A percentile compares a stretch with the other conserved stretches of the same genome.
Conservation (phyloP, 2,797 vertebrate genomes). For the Amniataba percoides region DNA sequence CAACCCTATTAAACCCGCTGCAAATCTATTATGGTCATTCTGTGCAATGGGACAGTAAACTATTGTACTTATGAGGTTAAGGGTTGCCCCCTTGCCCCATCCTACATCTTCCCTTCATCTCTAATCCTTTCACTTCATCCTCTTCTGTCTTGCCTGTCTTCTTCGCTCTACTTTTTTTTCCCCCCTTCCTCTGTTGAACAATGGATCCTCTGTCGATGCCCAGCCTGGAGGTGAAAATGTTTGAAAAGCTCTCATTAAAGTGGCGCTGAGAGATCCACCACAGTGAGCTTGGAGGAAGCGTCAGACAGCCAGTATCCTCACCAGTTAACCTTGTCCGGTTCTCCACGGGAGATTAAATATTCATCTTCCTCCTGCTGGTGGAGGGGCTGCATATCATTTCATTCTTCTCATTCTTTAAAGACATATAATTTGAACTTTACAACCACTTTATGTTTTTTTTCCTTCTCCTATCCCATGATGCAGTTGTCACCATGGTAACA, state of each 20-base stretch:
- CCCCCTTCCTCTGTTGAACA: slow-evolving; percentile 1
- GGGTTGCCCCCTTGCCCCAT: slow-evolving; percentile 6
- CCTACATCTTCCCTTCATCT: not conserved
- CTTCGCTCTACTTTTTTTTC: not conserved
- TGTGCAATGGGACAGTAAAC: slow-evolving; percentile 32
- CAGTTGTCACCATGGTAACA: slow-evolving; percentile 38
- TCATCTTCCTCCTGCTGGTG: slow-evolving; percentile 11
- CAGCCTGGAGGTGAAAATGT: slow-evolving; percentile 22
- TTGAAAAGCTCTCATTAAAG: slow-evolving; percentile 51
- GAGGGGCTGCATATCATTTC: slow-evolving; percentile 17
- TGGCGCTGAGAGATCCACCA: slow-evolving; percentile 30
- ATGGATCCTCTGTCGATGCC: slow-evolving; percentile 18
- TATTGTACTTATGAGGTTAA: slow-evolving; percentile 22
- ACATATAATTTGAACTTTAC: not conserved
- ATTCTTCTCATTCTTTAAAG: not conserved
- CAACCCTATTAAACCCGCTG: slow-evolving; percentile 39
- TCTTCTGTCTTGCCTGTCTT: not conserved
- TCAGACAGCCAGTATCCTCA: slow-evolving; percentile 18
- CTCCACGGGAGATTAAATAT: slow-evolving; percentile 21
- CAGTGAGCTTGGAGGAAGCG: slow-evolving; percentile 29
- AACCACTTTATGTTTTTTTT: too few species aligned
- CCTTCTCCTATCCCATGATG: not conserved
- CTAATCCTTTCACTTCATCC: not conserved
- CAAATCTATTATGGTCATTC: slow-evolving; percentile 45
- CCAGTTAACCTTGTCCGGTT: slow-evolving; percentile 46